A percentile compares a stretch with the other conserved stretches of the same genome.
Evolutionary conservation across 2,888 invertebrate genomes (phyloP).

Genomic region (Xestia rhomboidea): DNA sequence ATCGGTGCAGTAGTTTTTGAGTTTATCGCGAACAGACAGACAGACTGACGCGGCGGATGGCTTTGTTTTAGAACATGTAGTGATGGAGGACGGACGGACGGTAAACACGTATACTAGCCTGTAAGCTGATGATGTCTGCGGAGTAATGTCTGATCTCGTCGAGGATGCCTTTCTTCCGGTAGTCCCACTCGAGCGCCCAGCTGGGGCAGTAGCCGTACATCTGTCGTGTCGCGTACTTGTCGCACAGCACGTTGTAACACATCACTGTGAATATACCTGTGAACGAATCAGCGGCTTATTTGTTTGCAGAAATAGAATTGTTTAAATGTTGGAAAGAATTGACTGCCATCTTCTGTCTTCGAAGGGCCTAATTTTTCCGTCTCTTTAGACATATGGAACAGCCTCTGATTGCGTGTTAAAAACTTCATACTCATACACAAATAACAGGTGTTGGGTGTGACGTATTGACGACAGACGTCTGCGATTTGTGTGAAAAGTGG

Average conservation of each 20-base stretch:
- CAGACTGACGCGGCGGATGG: no score
- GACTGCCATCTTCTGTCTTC: not conserved
- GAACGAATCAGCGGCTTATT: conserved; percentile 18
- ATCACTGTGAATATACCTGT: conserved; percentile 99
- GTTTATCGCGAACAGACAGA: no score
- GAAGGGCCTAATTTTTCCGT: conserved; percentile 7
- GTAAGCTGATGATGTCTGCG: conserved; percentile 98
- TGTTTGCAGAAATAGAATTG: not conserved
- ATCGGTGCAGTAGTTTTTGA: no score
- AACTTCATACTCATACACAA: conserved; percentile 12
- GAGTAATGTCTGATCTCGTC: conserved; percentile 99
- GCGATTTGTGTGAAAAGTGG: conserved; percentile 1
- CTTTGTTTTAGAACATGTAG: no score
- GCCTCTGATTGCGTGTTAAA: conserved; percentile 13
- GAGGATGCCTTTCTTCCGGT: conserved; percentile 98
- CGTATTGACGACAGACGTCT: conserved; percentile 19
- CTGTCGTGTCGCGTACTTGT: conserved; percentile 99
- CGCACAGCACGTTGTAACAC: conserved; percentile 99
- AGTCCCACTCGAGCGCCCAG: conserved; percentile 99
- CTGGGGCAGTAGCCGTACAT: conserved; percentile 99
- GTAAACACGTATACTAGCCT: conserved; percentile 73
- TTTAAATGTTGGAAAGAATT: not conserved
- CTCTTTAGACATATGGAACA: conserved; percentile 13
- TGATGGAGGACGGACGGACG: not conserved
- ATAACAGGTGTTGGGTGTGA: conserved; percentile 28